Percentiles rank a stretch among this genome's conserved stretches.
phyloP scores from a whole-genome alignment of 1,140 invertebrate species.

The Cyclargus thomasi region DNA sequence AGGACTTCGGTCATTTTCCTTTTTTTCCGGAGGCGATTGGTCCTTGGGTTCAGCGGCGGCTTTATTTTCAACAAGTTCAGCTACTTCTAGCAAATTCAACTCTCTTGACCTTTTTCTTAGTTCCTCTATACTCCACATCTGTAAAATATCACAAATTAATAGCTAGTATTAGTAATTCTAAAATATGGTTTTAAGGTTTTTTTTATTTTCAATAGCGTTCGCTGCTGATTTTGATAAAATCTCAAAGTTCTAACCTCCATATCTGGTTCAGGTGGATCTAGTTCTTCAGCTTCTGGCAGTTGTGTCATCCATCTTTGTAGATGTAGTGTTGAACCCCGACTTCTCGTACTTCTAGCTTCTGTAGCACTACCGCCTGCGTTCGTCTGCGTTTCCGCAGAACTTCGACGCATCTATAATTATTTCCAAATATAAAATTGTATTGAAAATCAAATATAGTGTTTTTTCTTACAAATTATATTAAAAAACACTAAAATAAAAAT shows the following conservation, averaged over 20 bases:
- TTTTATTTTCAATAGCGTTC: background rate
- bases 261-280: conserved; percentile 61
- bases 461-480: too few species aligned
- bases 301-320: conserved; percentile 84
- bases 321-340: conserved; percentile 79
- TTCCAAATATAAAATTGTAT: conserved; percentile 20
- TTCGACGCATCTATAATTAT: conserved; percentile 62
- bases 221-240: background rate
- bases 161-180: too few species aligned
- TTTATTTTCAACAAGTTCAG: conserved; percentile 50
- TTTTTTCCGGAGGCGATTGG: conserved; percentile 51
- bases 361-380: conserved; percentile 50
- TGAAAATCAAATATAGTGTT: background rate
- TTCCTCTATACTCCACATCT: conserved; percentile 83
- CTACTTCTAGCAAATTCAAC: conserved; percentile 76
- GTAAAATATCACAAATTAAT: conserved; percentile 10
- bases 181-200: background rate
- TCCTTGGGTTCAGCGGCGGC: conserved; percentile 39
- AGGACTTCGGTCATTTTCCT: conserved; percentile 78
- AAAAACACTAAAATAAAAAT: too few species aligned
- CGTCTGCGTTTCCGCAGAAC: conserved; percentile 63
- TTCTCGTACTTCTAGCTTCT: conserved; percentile 61
- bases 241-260: conserved; percentile 51
- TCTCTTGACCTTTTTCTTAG: conserved; percentile 80
- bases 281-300: conserved; percentile 71